phyloP scores from a whole-genome alignment of 2,888 invertebrate genomes.

The Lutraria lutraria region DNA sequence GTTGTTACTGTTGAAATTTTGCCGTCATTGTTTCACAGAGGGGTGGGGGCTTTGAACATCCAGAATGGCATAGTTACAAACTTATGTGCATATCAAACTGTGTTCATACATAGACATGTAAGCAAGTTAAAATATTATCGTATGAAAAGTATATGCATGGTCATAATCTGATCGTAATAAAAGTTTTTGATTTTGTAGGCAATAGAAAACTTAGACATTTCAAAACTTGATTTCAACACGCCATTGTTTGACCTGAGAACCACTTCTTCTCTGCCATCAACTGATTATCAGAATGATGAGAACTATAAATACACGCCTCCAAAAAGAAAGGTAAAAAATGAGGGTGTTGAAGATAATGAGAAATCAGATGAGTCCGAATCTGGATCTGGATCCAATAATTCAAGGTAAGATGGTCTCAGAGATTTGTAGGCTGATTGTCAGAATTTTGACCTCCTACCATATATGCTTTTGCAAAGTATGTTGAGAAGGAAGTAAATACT shows the following conservation, averaged over 20 bases:
- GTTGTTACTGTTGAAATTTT: too few species aligned
- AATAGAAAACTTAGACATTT: constrained; percentile 65
- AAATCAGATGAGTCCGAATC: constrained; percentile 70
- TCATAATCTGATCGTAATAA: not conserved
- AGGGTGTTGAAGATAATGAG: constrained; percentile 57
- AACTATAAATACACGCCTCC: constrained; percentile 68
- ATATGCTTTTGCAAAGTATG: not conserved
- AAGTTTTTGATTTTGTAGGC: constrained; percentile 49
- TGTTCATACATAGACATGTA: too few species aligned
- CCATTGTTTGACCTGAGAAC: constrained; percentile 78
- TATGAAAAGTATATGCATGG: too few species aligned
- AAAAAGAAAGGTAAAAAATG: constrained; percentile 64
- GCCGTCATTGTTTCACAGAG: too few species aligned
- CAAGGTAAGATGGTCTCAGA: constrained; percentile 45
- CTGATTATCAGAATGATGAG: constrained; percentile 70
- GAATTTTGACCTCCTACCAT: not conserved
- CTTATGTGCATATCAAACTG: too few species aligned
- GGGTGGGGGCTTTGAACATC: too few species aligned
- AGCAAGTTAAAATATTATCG: too few species aligned
- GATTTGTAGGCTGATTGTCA: not conserved
- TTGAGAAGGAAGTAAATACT: not conserved
- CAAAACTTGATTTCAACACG: constrained; percentile 76
- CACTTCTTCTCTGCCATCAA: constrained; percentile 68
- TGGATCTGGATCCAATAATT: constrained; percentile 76
- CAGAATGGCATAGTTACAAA: too few species aligned